phyloP scores from a whole-genome alignment of 1,140 invertebrate species.

The Choristoneura fumiferana region DNA sequence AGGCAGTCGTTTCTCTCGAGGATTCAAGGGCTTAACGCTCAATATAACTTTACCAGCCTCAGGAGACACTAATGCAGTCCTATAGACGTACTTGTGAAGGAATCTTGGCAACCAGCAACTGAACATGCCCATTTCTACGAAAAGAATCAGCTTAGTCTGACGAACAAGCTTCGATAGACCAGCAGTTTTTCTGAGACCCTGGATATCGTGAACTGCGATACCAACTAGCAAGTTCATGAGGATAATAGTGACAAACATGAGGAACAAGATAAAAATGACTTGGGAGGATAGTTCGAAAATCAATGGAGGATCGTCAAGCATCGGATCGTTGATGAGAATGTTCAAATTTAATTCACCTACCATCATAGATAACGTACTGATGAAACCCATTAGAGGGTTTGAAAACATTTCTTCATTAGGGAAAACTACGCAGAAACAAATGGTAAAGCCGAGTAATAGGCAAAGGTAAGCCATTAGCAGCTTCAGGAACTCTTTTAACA shows the following conservation, averaged over 20 bases:
- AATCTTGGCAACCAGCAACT: constrained; percentile 79
- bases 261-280: constrained; percentile 81
- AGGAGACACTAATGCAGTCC: constrained; percentile 77
- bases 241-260: constrained; percentile 84
- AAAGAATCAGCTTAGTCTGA: constrained; percentile 83
- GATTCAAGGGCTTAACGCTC: constrained; percentile 83
- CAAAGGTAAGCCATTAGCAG: constrained; percentile 82
- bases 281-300: constrained; percentile 80
- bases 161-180: constrained; percentile 83
- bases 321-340: constrained; percentile 79
- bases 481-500: constrained; percentile 82
- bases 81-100: constrained; percentile 75
- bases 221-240: constrained; percentile 86
- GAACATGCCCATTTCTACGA: constrained; percentile 82
- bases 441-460: constrained; percentile 81
- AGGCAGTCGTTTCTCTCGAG: constrained; percentile 81
- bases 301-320: constrained; percentile 57
- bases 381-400: constrained; percentile 79
- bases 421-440: constrained; percentile 84
- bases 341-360: constrained; percentile 84
- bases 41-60: constrained; percentile 79
- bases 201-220: constrained; percentile 84
- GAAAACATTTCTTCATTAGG: constrained; percentile 81
- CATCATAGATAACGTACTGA: constrained; percentile 85
- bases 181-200: constrained; percentile 83